A percentile compares a stretch with the other conserved stretches of the same genome.
Conservation (phyloP, 2,888 invertebrate species). For the Oxyscelio sp. region DNA sequence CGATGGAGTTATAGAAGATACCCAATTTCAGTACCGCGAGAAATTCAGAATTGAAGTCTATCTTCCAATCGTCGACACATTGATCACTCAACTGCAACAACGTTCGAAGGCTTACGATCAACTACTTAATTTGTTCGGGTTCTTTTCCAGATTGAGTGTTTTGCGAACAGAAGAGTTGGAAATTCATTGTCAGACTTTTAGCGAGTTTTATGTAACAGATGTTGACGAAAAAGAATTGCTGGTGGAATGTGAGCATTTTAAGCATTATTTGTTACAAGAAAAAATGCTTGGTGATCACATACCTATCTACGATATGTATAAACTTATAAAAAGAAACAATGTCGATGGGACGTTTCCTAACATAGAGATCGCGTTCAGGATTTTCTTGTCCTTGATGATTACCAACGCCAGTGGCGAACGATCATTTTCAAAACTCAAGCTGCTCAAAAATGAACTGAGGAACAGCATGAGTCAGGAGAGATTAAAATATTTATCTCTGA, state of each 20-base stretch:
- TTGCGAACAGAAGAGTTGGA: background rate
- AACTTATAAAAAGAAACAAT: background rate
- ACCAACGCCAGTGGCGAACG: constrained; percentile 29
- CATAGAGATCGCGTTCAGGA: constrained; percentile 11
- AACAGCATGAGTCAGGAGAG: constrained; percentile 17
- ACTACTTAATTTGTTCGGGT: constrained; percentile 2
- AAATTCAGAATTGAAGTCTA: constrained; percentile 18
- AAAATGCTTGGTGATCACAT: background rate
- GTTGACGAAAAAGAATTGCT: constrained; percentile 21
- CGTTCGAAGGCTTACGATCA: constrained; percentile 7
- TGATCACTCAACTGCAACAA: constrained; percentile 4
- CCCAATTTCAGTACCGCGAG: background rate
- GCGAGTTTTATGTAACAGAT: constrained; percentile 9
- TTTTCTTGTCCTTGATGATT: constrained; percentile 20
- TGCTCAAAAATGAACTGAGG: constrained; percentile 38
- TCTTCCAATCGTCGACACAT: constrained; percentile 29
- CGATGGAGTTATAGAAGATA: constrained; percentile 17
- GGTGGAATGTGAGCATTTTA: background rate
- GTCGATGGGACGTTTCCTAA: constrained; percentile 6
- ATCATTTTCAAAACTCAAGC: constrained; percentile 40
- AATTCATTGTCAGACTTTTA: constrained; percentile 1
- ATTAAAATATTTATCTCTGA: constrained; percentile 8
- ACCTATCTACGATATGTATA: background rate
- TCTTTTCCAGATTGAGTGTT: background rate
- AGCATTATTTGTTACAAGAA: background rate